A percentile compares a stretch with the other conserved stretches of the same genome.
These are phyloP conservation scores for Magallana gigas DNA, from an alignment of 1,140 invertebrate genomes.

Conservation along the genomic window DNA sequence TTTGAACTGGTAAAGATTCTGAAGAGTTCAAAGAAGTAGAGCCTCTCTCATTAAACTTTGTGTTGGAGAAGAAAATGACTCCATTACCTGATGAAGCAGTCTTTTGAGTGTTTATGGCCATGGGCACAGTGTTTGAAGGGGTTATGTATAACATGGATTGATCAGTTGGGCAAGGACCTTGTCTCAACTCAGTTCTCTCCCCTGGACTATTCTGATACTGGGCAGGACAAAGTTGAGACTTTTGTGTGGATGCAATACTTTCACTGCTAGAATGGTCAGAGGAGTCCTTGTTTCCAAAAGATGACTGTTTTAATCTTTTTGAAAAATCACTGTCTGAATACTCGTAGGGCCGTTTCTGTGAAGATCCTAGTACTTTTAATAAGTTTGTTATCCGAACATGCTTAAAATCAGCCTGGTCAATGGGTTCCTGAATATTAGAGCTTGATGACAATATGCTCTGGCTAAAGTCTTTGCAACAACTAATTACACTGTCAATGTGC, in stretches of 20 bases:
- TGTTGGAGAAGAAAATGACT: neutral
- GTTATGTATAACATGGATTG: neutral
- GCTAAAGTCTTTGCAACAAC: conserved; percentile 35
- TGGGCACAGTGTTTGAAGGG: neutral
- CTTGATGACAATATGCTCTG: neutral
- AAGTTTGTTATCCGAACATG: conserved; percentile 19
- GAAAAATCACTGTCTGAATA: neutral
- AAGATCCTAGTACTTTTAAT: neutral
- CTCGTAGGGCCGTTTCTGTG: neutral
- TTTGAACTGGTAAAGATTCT: neutral
- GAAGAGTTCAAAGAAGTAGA: neutral
- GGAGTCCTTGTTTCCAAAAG: neutral
- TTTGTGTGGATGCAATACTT: neutral
- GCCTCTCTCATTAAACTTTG: neutral
- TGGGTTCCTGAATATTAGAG: neutral
- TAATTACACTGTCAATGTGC: conserved; percentile 40
- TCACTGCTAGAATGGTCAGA: neutral
- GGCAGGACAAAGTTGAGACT: neutral
- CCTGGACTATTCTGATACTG: neutral
- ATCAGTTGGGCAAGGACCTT: neutral
- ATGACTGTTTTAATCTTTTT: neutral
- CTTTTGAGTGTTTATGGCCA: neutral
- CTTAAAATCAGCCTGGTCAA: conserved; percentile 19
- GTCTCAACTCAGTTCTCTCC: neutral
- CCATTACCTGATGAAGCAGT: neutral